phyloP scores from a whole-genome alignment of 1,140 invertebrate species.

The Platorchestia sp. region DNA sequence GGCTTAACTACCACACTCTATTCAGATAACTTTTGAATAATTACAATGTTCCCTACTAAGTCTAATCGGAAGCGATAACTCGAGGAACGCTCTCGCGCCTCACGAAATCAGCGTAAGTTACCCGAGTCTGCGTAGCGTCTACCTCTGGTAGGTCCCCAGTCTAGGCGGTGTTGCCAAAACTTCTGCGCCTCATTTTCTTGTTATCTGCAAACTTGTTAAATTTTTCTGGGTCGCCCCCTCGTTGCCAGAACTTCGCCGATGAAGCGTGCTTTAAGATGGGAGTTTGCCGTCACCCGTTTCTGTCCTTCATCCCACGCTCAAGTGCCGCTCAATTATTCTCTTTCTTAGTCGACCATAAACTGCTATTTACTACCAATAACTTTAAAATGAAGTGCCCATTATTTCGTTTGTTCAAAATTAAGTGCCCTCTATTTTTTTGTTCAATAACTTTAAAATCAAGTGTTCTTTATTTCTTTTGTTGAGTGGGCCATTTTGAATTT shows the following conservation, averaged over 20 bases:
- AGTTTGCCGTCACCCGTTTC: background rate
- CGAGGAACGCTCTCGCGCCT: background rate
- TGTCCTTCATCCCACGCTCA: background rate
- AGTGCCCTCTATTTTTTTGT: background rate
- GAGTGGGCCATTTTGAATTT: background rate
- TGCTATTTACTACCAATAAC: background rate
- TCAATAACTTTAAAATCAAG: background rate
- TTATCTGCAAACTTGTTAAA: constrained; percentile 21
- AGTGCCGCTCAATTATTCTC: background rate
- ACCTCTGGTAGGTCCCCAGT: background rate
- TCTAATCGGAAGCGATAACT: background rate
- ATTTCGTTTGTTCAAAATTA: background rate
- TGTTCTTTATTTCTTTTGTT: background rate
- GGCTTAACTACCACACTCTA: background rate
- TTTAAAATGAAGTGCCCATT: background rate
- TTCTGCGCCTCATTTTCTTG: constrained; percentile 32
- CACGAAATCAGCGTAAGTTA: background rate
- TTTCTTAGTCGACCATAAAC: background rate
- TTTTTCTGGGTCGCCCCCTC: background rate
- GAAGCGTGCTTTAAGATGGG: background rate
- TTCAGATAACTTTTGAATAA: background rate
- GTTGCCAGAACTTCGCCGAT: background rate
- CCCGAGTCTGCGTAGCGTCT: background rate
- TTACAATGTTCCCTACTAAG: background rate
- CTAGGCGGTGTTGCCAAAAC: background rate